These are phyloP conservation scores for Rhincodon typus DNA, from an alignment of 2,797 vertebrate species.

Conservation along the genomic window DNA sequence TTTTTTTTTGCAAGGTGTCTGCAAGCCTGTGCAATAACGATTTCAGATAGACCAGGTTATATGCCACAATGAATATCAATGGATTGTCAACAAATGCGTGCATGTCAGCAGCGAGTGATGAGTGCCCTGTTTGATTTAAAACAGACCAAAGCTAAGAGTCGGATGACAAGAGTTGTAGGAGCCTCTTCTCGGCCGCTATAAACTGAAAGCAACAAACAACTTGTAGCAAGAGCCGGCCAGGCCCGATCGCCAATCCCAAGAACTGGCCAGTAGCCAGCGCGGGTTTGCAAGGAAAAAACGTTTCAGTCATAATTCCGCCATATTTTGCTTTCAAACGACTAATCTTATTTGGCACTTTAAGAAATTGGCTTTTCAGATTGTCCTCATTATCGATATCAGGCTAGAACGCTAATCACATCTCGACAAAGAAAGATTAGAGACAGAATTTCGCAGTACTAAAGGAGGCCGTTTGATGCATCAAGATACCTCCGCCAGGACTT, in stretches of 20 bases:
- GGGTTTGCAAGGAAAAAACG: too few relatives aligned
- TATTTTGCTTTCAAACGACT: too few relatives aligned
- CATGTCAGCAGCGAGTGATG: too few relatives aligned
- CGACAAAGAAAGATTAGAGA: too few relatives aligned
- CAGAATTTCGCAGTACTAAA: too few relatives aligned
- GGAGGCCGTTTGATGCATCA: too few relatives aligned
- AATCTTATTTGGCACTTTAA: too few relatives aligned
- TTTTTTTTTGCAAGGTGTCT: neutral
- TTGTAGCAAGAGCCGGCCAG: neutral
- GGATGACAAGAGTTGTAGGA: neutral
- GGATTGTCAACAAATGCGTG: neutral
- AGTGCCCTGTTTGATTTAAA: neutral
- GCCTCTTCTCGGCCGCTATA: neutral
- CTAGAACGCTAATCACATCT: too few relatives aligned
- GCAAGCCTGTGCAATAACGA: neutral
- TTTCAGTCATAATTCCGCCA: too few relatives aligned
- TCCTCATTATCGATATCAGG: too few relatives aligned
- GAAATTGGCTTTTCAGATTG: too few relatives aligned
- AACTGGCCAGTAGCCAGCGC: too few relatives aligned
- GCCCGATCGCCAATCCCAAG: neutral
- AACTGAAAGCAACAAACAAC: neutral
- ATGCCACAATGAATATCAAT: neutral
- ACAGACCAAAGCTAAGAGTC: neutral
- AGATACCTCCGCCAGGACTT: neutral
- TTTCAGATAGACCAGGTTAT: neutral